Evolutionary conservation across 2,888 invertebrate genomes (phyloP), one percentile per base, ranked within the genome.

Genomic region (Malthinus flaveolus): DNA sequence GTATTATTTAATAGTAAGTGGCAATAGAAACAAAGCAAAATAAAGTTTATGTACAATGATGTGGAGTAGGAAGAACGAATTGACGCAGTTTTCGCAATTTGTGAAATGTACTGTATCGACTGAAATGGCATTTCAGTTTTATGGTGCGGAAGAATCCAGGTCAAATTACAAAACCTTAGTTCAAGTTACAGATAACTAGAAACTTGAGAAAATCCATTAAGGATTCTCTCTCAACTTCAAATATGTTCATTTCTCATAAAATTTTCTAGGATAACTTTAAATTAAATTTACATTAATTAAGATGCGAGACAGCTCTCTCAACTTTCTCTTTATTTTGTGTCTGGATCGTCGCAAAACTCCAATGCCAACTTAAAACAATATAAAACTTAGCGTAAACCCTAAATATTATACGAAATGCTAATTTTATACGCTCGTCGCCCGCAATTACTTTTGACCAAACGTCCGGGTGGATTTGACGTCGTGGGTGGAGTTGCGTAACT

Each of bases 231-330:
- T 44, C 49, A 59, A 63, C 61, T 65, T 42, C 63, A 63, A 65
- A 65, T 65, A 61, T 65, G 65, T 65, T 65, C 65, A 62, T 62
- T 63, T 63, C 62, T 61, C 59, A 60, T 60, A 61, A 57, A 58
- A 58, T 61, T 61, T 61, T 58, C 55, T 56, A 61, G 57, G 57
- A 58, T 60, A 61, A 62, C 48, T 62, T 62, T 62, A 56, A 59
- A 62, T 62, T 62, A 62, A 62, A 59, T 59, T 56, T 54, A 54
- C 57, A 61, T 56, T 61, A 61, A 61, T 61, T 61, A 61, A 61
- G 56, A 55, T 59, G 51, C 51, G 59, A 46, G 42, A 42, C 37
- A 37, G 48, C 47, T 53, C 44, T 53, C 44, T n/a, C 11, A 53
- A 53, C 53, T 58, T 56, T 56, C 42, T n/a, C 49, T 49, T 47